Percentiles rank a stretch among this genome's conserved stretches.
Conservation (phyloP, 2,113 vertebrate species). For the Crotalus viridis region DNA sequence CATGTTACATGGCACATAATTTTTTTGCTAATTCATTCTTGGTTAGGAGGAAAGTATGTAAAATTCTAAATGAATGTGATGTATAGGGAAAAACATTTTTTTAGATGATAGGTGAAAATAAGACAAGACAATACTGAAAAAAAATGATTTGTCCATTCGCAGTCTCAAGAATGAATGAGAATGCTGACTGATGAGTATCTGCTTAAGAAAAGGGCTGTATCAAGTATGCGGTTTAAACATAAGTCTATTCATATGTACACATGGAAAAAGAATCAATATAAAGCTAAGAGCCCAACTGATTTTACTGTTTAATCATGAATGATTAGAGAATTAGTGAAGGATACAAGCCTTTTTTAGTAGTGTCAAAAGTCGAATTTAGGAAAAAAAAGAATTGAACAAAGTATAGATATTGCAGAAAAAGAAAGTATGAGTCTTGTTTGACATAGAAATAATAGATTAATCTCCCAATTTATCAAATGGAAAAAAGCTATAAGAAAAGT, state of each 20-base stretch:
- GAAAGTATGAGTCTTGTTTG: background rate
- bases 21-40: background rate
- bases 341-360: background rate
- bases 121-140: background rate
- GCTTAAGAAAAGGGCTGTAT: background rate
- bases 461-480: background rate
- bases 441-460: background rate
- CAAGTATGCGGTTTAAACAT: background rate
- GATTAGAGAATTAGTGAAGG: background rate
- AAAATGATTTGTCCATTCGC: background rate
- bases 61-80: background rate
- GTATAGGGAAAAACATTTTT: background rate
- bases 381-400: background rate
- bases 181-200: background rate
- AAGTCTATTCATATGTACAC: background rate
- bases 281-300: background rate
- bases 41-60: background rate
- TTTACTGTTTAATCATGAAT: background rate
- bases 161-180: background rate
- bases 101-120: background rate
- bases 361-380: background rate
- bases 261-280: background rate
- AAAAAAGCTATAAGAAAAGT: background rate
- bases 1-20: background rate
- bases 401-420: background rate